Base-by-base conservation (phyloP, 1,140 invertebrate species). In the Temnothorax curvispinosus region DNA sequence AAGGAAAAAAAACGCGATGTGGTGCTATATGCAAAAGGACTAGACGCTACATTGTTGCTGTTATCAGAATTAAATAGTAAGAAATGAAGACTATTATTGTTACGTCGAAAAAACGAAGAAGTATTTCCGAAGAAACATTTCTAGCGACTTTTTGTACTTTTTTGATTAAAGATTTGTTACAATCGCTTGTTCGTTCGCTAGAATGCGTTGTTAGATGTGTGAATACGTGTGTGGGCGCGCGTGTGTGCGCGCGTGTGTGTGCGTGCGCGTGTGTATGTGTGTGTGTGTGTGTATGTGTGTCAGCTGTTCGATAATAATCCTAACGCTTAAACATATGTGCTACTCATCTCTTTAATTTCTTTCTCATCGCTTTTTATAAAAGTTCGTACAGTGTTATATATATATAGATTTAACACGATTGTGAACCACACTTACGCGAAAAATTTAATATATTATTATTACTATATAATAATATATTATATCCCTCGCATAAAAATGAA, bases 81-180 rank as follows among this genome's bases (percentile, higher is more conserved):
- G 65, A 92, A 92, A 91, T 86, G 47, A 89, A 88, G 87, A 92
- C 82, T 92, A 91, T 88, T 8, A 38, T 85, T 92, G 38, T 85
- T 92, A 93, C 90, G 89, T 88, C 50, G 35, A 81, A 71, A 65
- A 87, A 89, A 90, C 81, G 62, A 88, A 86, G 90, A 93, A 93
- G 93, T 86, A 84, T 85, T 92, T 80, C 67, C 74, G 86, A 93
- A 93, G 87, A 92, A 94, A 92, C 81, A 85, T 91, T 18, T 89
- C 82, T 87, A 92, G 90, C 88, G 90, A 92, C 94, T 88, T 93
- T 95, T 95, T 95, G 95, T 95, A 95, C 95, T 95, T 92, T 94
- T 95, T 94, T 95, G 93, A 94, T 95, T 94, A 94, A 91, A 92
- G 91, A 94, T 93, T 75, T 87, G 52, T 87, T 89, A 87, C 52